These are phyloP conservation scores for Lampris incognitus DNA, from an alignment of 2,113 vertebrate species.

Conservation along the genomic window DNA sequence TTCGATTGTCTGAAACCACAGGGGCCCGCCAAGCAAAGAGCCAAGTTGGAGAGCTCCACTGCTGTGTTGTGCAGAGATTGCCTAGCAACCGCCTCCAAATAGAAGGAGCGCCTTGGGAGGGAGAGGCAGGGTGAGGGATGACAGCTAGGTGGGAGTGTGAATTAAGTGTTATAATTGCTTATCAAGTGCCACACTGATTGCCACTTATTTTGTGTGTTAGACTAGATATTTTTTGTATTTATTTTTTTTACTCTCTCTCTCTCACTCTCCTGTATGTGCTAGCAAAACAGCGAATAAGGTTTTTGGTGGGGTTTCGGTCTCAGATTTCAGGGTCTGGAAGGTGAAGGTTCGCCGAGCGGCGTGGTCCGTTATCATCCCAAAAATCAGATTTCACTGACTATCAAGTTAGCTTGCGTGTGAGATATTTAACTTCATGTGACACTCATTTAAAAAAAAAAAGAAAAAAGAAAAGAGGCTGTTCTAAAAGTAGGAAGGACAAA, in stretches of 20 bases:
- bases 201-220: conserved; percentile 34
- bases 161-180: conserved; percentile 48
- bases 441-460: too few species aligned
- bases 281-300: too few species aligned
- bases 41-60: conserved; percentile 59
- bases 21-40: conserved; percentile 56
- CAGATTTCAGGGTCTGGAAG: too few species aligned
- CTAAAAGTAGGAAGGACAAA: too few species aligned
- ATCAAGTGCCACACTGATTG: conserved; percentile 40
- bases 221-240: neutral
- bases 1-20: conserved; percentile 69
- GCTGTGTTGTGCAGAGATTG: conserved; percentile 74
- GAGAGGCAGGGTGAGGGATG: conserved; percentile 48
- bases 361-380: too few species aligned
- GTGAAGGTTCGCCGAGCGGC: too few species aligned
- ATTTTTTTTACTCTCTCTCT: neutral
- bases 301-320: too few species aligned
- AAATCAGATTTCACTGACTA: too few species aligned
- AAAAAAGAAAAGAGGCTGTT: too few species aligned
- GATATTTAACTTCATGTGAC: too few species aligned
- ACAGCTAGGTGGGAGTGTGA: conserved; percentile 20
- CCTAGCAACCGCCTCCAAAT: conserved; percentile 69
- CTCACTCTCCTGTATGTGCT: neutral
- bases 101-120: conserved; percentile 45
- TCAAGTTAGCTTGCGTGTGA: too few species aligned